Percentiles rank a stretch among this genome's conserved stretches.
phyloP scores from a whole-genome alignment of 2,113 vertebrate genomes.

The Grammomys dolichurus region DNA sequence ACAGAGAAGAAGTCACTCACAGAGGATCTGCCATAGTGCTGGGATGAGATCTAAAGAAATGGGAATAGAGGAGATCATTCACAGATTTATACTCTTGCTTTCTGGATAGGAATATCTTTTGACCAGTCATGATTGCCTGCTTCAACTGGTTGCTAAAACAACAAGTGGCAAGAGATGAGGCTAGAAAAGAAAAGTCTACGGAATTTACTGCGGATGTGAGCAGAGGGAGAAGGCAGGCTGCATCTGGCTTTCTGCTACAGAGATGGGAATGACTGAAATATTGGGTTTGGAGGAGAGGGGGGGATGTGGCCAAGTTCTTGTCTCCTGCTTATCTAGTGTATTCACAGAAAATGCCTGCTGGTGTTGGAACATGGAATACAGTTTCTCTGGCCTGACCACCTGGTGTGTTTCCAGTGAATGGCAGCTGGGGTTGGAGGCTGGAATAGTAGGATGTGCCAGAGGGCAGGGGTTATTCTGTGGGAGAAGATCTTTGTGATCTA shows the following conservation, averaged over 20 bases:
- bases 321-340: background rate
- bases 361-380: background rate
- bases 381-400: background rate
- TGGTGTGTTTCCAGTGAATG: background rate
- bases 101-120: background rate
- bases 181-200: background rate
- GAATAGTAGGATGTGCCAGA: background rate
- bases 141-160: background rate
- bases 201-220: background rate
- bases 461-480: background rate
- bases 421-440: background rate
- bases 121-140: background rate
- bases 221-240: background rate
- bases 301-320: background rate
- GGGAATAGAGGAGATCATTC: background rate
- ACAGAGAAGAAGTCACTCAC: background rate
- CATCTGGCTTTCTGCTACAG: background rate
- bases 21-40: background rate
- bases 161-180: background rate
- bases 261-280: background rate
- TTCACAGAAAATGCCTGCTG: background rate
- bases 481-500: background rate
- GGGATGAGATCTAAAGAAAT: background rate
- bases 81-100: background rate
- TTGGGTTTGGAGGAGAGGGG: background rate